A percentile compares a stretch with the other conserved stretches of the same genome.
These are phyloP conservation scores for Thymelicus lineola DNA, from an alignment of 2,888 invertebrate species.

Conservation along the genomic window DNA sequence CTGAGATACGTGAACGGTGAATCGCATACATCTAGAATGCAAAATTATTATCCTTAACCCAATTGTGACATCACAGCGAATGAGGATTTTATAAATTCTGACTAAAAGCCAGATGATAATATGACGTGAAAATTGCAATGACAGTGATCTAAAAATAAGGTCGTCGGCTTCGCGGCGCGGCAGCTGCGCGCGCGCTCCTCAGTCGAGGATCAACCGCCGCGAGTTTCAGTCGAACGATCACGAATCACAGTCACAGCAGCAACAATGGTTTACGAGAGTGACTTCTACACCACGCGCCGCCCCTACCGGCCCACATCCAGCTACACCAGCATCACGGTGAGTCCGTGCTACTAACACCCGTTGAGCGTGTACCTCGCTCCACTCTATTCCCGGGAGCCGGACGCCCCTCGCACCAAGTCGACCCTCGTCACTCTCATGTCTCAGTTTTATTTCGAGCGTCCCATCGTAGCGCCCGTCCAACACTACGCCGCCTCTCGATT, in stretches of 20 bases:
- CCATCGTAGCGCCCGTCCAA: conserved; percentile 41
- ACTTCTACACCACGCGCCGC: conserved; percentile 95
- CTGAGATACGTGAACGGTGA: not conserved
- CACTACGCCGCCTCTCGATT: conserved; percentile 28
- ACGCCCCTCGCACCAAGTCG: conserved; percentile 78
- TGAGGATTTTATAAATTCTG: conserved; percentile 60
- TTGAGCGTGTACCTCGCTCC: conserved; percentile 73
- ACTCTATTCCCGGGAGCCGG: conserved; percentile 78
- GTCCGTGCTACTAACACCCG: conserved; percentile 65
- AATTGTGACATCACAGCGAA: conserved; percentile 64
- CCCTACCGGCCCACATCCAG: conserved; percentile 91
- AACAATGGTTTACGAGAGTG: conserved; percentile 95
- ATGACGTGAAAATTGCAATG: conserved; percentile 83
- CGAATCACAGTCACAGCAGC: conserved; percentile 68
- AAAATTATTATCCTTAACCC: conserved; percentile 75
- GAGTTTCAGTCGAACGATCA: conserved; percentile 78
- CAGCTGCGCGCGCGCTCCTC: conserved; percentile 59
- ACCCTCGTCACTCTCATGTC: conserved; percentile 61
- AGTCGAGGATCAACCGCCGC: conserved; percentile 82
- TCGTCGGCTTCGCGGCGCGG: conserved; percentile 61
- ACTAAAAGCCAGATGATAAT: conserved; percentile 60
- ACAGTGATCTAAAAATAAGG: conserved; percentile 82
- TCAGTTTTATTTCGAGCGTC: conserved; percentile 49
- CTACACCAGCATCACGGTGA: conserved; percentile 90
- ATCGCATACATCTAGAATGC: conserved; percentile 42